These are phyloP conservation scores for Argyra leucocephala DNA, from an alignment of 2,888 invertebrate genomes.

Conservation along the genomic window DNA sequence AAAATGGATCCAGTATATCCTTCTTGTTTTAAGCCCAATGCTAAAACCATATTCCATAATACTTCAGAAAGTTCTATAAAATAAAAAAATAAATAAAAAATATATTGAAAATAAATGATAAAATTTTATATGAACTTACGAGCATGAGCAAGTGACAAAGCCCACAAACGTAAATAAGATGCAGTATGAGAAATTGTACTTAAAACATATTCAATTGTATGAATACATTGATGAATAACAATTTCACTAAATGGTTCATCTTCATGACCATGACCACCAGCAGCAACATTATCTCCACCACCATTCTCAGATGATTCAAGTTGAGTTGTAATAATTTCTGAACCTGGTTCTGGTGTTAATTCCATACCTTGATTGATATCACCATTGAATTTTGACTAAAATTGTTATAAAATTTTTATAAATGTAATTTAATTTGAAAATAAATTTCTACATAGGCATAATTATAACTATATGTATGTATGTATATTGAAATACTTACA, in stretches of 20 bases:
- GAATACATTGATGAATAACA: constrained; percentile 86
- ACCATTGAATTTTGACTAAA: constrained; percentile 45
- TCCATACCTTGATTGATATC: constrained; percentile 60
- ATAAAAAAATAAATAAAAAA: constrained; percentile 11
- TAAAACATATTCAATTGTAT: constrained; percentile 92
- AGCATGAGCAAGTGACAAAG: constrained; percentile 86
- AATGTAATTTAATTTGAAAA: too few species aligned
- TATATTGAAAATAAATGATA: constrained; percentile 42
- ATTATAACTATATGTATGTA: not conserved
- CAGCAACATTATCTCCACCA: constrained; percentile 44
- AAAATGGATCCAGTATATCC: constrained; percentile 56
- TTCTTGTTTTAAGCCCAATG: constrained; percentile 55
- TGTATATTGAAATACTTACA: constrained; percentile 29
- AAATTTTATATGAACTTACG: constrained; percentile 61
- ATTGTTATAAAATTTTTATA: not conserved
- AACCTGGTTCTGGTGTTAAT: constrained; percentile 46
- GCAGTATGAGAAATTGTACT: constrained; percentile 95
- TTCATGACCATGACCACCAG: constrained; percentile 36
- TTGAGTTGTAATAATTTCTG: constrained; percentile 29
- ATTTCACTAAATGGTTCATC: constrained; percentile 71
- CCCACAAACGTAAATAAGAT: constrained; percentile 91
- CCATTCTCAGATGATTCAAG: constrained; percentile 27
- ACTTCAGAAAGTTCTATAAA: constrained; percentile 72
- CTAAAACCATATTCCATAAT: constrained; percentile 85
- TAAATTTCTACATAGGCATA: not conserved